Evolutionary conservation across 2,797 vertebrate genomes (phyloP).

Genomic region (Schizopygopsis pylzovi): DNA sequence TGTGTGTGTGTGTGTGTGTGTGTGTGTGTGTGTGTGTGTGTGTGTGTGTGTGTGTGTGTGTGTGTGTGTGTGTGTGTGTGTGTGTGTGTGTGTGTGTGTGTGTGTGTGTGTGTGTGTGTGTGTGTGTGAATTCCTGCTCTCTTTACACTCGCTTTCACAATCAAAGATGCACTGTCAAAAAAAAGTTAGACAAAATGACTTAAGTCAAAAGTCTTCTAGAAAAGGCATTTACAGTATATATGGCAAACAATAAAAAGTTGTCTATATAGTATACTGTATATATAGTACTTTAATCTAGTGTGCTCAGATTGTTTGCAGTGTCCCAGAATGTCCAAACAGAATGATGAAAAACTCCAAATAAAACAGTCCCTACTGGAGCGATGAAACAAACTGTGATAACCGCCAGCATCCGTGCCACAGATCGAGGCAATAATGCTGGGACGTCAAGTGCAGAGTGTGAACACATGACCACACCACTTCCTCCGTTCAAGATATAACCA

Average conservation of each 20-base stretch:
- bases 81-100: too few relatives aligned
- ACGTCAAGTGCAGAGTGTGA: background rate
- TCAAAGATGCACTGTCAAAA: background rate
- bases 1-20: too few relatives aligned
- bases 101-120: too few relatives aligned
- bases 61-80: too few relatives aligned
- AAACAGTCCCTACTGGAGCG: slow-evolving; percentile 3
- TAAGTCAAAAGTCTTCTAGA: background rate
- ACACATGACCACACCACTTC: slow-evolving; percentile 29
- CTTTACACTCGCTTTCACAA: slow-evolving; percentile 10
- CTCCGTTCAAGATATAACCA: slow-evolving; percentile 13
- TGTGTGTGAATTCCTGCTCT: background rate
- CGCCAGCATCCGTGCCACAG: background rate
- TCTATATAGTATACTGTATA: background rate
- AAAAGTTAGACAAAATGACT: background rate
- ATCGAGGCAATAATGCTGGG: background rate
- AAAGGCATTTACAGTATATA: background rate
- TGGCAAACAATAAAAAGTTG: background rate
- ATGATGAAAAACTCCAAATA: slow-evolving; percentile 2
- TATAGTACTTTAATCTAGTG: background rate
- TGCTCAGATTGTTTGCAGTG: slow-evolving; percentile 12
- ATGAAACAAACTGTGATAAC: slow-evolving; percentile 22
- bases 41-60: too few relatives aligned
- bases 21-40: too few relatives aligned
- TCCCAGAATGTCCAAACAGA: background rate